Base-by-base conservation (phyloP, 1,140 invertebrate genomes). In the Drosophila tristis region DNA sequence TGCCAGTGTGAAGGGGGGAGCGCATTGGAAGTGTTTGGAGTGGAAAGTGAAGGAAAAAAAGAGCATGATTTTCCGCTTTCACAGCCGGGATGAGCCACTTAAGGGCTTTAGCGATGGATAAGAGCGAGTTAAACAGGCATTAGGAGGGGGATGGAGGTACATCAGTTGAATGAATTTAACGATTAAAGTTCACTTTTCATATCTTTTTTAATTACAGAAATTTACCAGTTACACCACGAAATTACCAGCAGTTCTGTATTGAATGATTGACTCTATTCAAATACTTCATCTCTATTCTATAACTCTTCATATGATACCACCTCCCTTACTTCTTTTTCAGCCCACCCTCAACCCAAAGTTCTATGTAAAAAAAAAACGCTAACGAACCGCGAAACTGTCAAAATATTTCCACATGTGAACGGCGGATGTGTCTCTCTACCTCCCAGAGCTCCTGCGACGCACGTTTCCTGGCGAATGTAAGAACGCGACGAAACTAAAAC, bases 301-400 rank as follows among this genome's bases (percentile, higher is more conserved):
- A 35, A 9, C 31, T 9, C 31, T 35, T 35, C 31, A 31, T 31
- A 31, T 31, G 29, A 31, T 2, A 8, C 29, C 7, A 2, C 20
- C 16, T 20, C 29, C 29, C 29, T 1, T 31, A 8, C 29, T 31
- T 0, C 29, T 8, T 8, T 8, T 8, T 0, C 29, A 9, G n/a
- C 8, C n/a, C 16, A 5, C 11, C 8, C 26, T 23, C 20, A 0
- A 26, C 6, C 2, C 3, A 20, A 68, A 49, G 43, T 15, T 57
- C 11, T 4, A 26, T 60, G 35, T 53, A 59, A 20, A 20, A 20
- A 53, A 54, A 63, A 78, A 70, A 73, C 68, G 65, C 79, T 87
- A 89, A 89, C 84, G 84, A 89, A 80, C 84, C 84, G 79, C 84
- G 73, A 89, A 84, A 89, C 85, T 89, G 84, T 89, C 84, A 89